These are phyloP conservation scores for Hydrolagus colliei DNA, from an alignment of 2,797 vertebrate species.

Conservation along the genomic window DNA sequence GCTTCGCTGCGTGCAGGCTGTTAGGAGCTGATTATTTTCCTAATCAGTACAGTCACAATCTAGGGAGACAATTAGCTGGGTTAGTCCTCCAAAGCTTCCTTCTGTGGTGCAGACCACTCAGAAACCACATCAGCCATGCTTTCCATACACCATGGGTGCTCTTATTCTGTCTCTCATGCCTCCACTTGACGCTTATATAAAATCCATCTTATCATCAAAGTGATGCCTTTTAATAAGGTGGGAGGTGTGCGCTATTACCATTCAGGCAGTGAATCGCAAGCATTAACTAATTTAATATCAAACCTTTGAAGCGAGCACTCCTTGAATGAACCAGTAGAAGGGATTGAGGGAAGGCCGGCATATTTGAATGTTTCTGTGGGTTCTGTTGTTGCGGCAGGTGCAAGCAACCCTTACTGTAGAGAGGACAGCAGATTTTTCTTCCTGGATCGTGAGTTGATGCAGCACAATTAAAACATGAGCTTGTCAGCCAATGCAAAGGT, in stretches of 20 bases:
- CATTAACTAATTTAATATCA: background rate
- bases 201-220: background rate
- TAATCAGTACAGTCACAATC: constrained; percentile 57
- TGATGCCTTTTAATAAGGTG: background rate
- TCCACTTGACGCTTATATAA: constrained; percentile 36
- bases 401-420: no score
- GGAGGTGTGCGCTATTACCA: background rate
- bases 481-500: background rate
- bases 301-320: background rate
- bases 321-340: background rate
- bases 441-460: background rate
- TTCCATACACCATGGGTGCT: constrained; percentile 37
- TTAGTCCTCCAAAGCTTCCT: constrained; percentile 52
- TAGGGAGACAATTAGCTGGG: constrained; percentile 55
- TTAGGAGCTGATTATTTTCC: constrained; percentile 55
- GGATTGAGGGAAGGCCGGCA: background rate
- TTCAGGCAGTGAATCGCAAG: background rate
- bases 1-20: constrained; percentile 50
- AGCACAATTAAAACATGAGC: background rate
- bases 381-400: background rate
- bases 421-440: background rate
- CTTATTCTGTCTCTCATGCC: constrained; percentile 35
- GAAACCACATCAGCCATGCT: constrained; percentile 50
- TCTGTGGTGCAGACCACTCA: constrained; percentile 45
- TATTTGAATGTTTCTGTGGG: background rate